Evolutionary conservation across 2,797 vertebrate genomes (phyloP).

Genomic region (Pipistrellus pipistrellus): DNA sequence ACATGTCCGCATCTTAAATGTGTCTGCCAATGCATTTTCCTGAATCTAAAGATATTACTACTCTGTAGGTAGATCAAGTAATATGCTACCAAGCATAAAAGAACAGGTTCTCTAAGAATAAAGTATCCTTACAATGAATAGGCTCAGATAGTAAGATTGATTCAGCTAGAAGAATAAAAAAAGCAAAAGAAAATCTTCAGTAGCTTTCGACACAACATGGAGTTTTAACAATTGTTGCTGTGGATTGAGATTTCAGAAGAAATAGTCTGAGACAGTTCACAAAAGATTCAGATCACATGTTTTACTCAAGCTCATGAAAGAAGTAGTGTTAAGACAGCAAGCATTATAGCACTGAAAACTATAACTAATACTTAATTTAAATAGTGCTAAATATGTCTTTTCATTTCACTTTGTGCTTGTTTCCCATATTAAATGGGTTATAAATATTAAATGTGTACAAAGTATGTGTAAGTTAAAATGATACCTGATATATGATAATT

Average conservation of each 20-base stretch:
- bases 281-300: background rate
- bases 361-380: background rate
- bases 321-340: background rate
- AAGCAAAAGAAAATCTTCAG: background rate
- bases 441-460: conserved; percentile 4
- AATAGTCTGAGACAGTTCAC: background rate
- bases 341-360: background rate
- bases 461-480: conserved; percentile 13
- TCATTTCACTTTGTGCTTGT: background rate
- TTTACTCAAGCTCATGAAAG: background rate
- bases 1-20: background rate
- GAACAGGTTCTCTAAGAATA: background rate
- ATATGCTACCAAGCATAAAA: conserved; percentile 13
- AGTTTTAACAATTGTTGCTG: conserved; percentile 33
- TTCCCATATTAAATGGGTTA: background rate
- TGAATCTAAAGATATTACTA: conserved; percentile 4
- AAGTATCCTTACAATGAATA: background rate
- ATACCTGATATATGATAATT: background rate
- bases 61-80: background rate
- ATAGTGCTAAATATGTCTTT: conserved; percentile 12
- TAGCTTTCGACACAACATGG: conserved; percentile 16
- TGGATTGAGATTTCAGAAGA: background rate
- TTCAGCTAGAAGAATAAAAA: background rate
- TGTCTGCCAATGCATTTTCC: background rate
- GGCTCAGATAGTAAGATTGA: background rate